Percentiles rank a stretch among this genome's conserved stretches.
Evolutionary conservation across 2,888 invertebrate species (phyloP).

Genomic region (Agrochola macilenta): DNA sequence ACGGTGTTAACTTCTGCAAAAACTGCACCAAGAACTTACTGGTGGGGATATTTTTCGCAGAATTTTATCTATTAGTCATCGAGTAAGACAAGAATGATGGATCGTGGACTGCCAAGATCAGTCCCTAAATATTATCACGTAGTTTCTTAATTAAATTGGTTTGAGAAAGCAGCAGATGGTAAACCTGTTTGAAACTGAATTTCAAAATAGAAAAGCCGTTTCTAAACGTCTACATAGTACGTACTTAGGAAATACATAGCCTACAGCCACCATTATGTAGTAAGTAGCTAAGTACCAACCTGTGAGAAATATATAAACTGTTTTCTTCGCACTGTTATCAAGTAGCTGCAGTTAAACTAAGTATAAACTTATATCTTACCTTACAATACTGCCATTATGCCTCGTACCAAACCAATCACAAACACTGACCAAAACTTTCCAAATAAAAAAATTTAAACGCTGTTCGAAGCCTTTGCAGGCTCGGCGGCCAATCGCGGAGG

Average conservation of each 20-base stretch:
- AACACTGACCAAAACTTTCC: conserved; percentile 81
- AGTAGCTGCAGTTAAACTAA: conserved; percentile 35
- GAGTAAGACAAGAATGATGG: conserved; percentile 65
- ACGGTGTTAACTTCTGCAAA: conserved; percentile 39
- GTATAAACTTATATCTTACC: conserved; percentile 55
- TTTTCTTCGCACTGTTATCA: conserved; percentile 28
- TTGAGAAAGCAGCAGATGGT: not conserved
- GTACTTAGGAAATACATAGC: conserved; percentile 19
- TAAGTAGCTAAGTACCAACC: conserved; percentile 62
- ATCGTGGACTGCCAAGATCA: conserved; percentile 47
- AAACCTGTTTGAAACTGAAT: conserved; percentile 6
- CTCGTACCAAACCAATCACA: conserved; percentile 68
- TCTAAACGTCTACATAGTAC: not conserved
- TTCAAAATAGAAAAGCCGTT: conserved; percentile 2
- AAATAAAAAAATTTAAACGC: conserved; percentile 76
- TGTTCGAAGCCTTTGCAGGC: conserved; percentile 82
- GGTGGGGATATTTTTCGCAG: conserved; percentile 50
- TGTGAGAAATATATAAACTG: conserved; percentile 42
- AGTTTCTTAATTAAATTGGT: not conserved
- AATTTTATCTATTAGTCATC: conserved; percentile 70
- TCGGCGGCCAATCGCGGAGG: conserved; percentile 85
- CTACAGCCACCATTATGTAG: conserved; percentile 31
- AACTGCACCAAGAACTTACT: conserved; percentile 38
- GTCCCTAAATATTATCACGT: conserved; percentile 13
- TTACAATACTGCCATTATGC: conserved; percentile 71